Base-by-base conservation (phyloP, 2,888 invertebrate species). In the Callimorpha dominula region DNA sequence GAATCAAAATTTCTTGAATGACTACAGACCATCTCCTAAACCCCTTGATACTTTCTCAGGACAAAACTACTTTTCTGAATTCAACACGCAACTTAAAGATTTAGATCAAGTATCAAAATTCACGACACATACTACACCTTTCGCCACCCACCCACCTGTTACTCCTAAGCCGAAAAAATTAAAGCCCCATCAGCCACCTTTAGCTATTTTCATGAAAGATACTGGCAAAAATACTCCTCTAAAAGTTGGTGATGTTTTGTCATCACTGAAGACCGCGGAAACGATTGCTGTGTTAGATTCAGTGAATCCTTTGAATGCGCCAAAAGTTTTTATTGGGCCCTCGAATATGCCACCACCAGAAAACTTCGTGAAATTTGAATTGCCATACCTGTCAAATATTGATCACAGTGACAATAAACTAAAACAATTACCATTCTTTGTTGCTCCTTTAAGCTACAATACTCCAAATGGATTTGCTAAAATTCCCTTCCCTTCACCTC, bases 381-480 rank as follows among this genome's bases (percentile, higher is more conserved):
- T 98, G 42, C 98, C 98, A 0, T 98, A 98, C 85, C 92, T 98
- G 40, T 98, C 98, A 0, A 97, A 97, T 40, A 94, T 98, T 62
- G 97, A 97, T 80, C 95, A 97, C 72, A 96, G 97, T 14, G 97
- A 97, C 84, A 96, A 97, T 72, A 97, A 97, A 90, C 96, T 98
- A 1, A 97, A 97, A 71, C 97, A 97, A 80, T 90, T 98, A 1
- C 98, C 98, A 0, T 98, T 98, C 91, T 98, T 98, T 84, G 98
- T 98, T 11, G 98, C 98, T 0, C 98, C 98, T 0, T 91, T 98
- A 43, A 98, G 98, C 86, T 98, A 98, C 86, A 97, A 97, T 81
- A 97, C 98, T n/a, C 98, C 98, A 0, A 96, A 96, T 67, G 98
- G 98, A 5, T 98, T 98, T 87, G 97, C 98, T 0, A 98, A 98